Percentiles rank a stretch among this genome's conserved stretches.
These are phyloP conservation scores for Hemicentrotus pulcherrimus DNA, from an alignment of 35 echinoderm and acorn worm species.

Conservation along the genomic window DNA sequence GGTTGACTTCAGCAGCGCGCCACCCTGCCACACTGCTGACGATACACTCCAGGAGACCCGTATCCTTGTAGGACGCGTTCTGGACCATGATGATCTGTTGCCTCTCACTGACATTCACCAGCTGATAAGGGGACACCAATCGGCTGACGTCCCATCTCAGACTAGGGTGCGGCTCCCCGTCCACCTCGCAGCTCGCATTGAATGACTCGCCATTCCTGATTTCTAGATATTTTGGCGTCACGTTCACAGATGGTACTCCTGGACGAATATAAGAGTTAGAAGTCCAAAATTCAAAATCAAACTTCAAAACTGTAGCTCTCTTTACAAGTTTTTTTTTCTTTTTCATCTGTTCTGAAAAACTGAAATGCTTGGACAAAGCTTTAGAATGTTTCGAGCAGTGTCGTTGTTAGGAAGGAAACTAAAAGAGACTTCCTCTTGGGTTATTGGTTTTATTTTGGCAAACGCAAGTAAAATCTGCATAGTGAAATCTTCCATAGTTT, in stretches of 20 bases:
- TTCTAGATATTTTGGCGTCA: slow-evolving; percentile 12
- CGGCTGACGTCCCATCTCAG: slow-evolving; percentile 50
- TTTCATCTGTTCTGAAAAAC: no score
- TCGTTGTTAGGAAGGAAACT: no score
- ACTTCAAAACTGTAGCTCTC: no score
- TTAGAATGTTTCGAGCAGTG: no score
- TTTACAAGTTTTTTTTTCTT: no score
- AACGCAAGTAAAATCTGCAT: no score
- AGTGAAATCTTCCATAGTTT: no score
- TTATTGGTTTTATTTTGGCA: no score
- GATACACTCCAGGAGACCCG: slow-evolving; percentile 38
- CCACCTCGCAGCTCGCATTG: slow-evolving; percentile 41
- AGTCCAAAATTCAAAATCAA: no score
- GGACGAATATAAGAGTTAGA: not conserved
- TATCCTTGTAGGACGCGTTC: slow-evolving; percentile 46
- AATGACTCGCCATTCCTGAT: slow-evolving; percentile 56
- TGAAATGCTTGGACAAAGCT: no score
- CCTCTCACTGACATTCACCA: slow-evolving; percentile 30
- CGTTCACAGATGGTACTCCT: slow-evolving; percentile 35
- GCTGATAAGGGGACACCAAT: not conserved
- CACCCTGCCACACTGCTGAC: slow-evolving; percentile 42
- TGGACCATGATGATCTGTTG: slow-evolving; percentile 42
- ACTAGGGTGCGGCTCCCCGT: slow-evolving; percentile 41
- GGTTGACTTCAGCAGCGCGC: not conserved
- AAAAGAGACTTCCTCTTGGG: no score